These are phyloP conservation scores for Nymphalis urticae DNA, from an alignment of 2,888 invertebrate species.

Conservation along the genomic window DNA sequence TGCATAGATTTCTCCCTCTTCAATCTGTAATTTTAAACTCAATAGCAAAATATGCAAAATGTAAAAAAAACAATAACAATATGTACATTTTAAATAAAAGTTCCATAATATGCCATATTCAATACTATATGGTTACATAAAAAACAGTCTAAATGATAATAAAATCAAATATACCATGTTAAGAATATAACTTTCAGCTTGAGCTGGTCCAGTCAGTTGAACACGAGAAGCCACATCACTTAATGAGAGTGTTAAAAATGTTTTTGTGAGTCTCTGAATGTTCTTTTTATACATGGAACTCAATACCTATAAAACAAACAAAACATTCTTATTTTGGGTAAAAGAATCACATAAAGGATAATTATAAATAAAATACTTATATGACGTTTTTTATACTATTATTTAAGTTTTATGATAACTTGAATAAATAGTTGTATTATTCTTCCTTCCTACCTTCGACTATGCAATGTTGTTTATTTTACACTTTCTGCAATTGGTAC, in stretches of 20 bases:
- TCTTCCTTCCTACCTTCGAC: too few species aligned
- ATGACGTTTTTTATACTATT: too few species aligned
- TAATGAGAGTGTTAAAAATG: conserved; percentile 93
- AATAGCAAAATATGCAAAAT: neutral
- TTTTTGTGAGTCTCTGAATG: conserved; percentile 97
- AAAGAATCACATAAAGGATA: neutral
- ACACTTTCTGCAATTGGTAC: too few species aligned
- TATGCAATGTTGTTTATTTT: too few species aligned
- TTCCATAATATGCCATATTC: too few species aligned
- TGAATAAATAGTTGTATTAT: too few species aligned
- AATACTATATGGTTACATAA: neutral
- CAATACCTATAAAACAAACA: conserved; percentile 84
- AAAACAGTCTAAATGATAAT: neutral
- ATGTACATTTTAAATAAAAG: neutral
- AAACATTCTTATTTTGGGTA: too few species aligned
- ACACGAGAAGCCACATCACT: conserved; percentile 95
- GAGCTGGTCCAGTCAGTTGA: conserved; percentile 89
- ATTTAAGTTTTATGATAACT: too few species aligned
- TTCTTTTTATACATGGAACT: conserved; percentile 96
- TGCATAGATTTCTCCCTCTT: conserved; percentile 97
- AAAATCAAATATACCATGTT: conserved; percentile 88
- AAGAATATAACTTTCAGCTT: conserved; percentile 96
- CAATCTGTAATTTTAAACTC: conserved; percentile 84
- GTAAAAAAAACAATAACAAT: neutral
- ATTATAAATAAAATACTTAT: neutral